Evolutionary conservation across 2,888 invertebrate species (phyloP).

Genomic region (Tetheella fluctuosa): DNA sequence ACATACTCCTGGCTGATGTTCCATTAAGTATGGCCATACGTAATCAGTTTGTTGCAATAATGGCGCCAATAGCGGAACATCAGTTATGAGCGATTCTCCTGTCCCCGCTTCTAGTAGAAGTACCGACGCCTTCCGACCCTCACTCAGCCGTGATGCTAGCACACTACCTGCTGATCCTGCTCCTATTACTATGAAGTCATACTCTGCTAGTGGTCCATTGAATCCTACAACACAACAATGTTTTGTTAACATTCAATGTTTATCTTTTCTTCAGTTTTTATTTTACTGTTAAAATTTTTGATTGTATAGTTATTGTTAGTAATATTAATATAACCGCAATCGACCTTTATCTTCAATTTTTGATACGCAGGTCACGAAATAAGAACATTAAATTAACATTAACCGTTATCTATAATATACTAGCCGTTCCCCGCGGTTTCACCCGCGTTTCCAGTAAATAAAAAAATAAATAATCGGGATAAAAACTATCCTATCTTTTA

Average conservation of each 20-base stretch:
- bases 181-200: conserved; percentile 81
- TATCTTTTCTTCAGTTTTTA: not conserved
- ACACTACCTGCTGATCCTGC: conserved; percentile 83
- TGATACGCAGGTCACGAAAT: too few relatives aligned
- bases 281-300: too few relatives aligned
- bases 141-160: conserved; percentile 77
- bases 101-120: conserved; percentile 78
- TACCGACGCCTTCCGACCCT: conserved; percentile 72
- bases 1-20: conserved; percentile 81
- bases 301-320: too few relatives aligned
- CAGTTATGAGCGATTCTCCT: conserved; percentile 70
- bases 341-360: too few relatives aligned
- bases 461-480: too few relatives aligned
- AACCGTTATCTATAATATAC: too few relatives aligned
- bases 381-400: too few relatives aligned
- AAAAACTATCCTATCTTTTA: too few relatives aligned
- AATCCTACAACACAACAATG: conserved; percentile 51
- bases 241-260: too few relatives aligned
- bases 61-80: conserved; percentile 74
- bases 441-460: too few relatives aligned
- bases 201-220: conserved; percentile 65
- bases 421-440: too few relatives aligned
- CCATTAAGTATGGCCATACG: conserved; percentile 83
- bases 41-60: conserved; percentile 69
- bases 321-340: too few relatives aligned